phyloP scores from a whole-genome alignment of 2,113 vertebrate species.

The Centropristis striata region DNA sequence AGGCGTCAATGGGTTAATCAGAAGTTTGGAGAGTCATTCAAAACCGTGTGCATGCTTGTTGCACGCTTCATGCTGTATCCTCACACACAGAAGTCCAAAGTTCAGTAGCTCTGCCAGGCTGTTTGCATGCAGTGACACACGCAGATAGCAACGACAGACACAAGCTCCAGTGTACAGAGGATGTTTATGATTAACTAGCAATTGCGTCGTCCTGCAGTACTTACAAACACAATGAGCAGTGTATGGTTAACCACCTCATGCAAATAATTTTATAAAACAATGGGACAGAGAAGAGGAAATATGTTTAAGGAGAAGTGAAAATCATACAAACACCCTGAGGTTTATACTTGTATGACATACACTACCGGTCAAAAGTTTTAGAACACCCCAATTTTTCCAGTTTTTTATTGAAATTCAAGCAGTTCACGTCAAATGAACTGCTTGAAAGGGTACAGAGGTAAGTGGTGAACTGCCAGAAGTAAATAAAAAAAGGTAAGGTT shows the following conservation, averaged over 20 bases:
- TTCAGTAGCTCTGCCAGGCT: conserved; percentile 21
- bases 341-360: not conserved
- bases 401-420: too few species aligned
- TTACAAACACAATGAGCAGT: not conserved
- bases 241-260: not conserved
- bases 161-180: conserved; percentile 45
- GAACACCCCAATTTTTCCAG: too few species aligned
- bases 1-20: too few species aligned
- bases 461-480: too few species aligned
- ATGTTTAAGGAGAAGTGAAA: conserved; percentile 3
- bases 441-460: too few species aligned
- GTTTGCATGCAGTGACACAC: conserved; percentile 24
- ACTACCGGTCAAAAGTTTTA: too few species aligned
- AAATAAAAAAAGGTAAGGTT: too few species aligned
- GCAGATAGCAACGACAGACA: conserved; percentile 31
- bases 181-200: conserved; percentile 74
- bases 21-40: not conserved
- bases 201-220: conserved; percentile 20
- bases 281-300: not conserved
- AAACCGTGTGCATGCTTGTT: not conserved
- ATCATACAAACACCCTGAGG: not conserved
- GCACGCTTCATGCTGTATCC: not conserved
- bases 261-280: not conserved
- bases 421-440: too few species aligned
- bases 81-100: conserved; percentile 61